These are phyloP conservation scores for Onychomys leucogaster DNA, from an alignment of 2,797 vertebrate species.

Conservation along the genomic window DNA sequence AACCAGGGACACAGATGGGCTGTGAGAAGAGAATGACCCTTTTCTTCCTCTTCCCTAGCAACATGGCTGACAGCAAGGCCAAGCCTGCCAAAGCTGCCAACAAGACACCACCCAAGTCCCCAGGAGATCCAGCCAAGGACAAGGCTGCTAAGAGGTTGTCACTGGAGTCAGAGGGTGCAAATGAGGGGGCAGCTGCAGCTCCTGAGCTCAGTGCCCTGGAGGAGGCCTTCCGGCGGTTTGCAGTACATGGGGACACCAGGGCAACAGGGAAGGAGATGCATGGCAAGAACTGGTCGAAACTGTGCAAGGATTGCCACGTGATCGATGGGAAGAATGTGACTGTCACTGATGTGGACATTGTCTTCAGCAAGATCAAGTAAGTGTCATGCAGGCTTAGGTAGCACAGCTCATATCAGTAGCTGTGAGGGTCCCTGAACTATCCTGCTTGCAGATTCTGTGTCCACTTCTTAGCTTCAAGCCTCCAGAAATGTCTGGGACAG, in stretches of 20 bases:
- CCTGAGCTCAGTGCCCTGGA: slow-evolving; percentile 94
- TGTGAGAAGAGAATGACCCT: not conserved
- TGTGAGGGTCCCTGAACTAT: not conserved
- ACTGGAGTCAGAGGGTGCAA: slow-evolving; percentile 92
- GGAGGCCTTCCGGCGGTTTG: slow-evolving; percentile 95
- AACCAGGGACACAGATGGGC: not conserved
- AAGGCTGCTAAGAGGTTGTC: slow-evolving; percentile 92
- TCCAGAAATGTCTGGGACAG: too few species aligned
- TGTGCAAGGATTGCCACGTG: slow-evolving; percentile 96
- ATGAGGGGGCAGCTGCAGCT: slow-evolving; percentile 89
- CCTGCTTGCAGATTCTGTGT: not conserved
- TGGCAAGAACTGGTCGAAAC: slow-evolving; percentile 98
- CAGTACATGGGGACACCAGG: slow-evolving; percentile 95
- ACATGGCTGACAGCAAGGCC: slow-evolving; percentile 93
- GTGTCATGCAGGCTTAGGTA: slow-evolving; percentile 58
- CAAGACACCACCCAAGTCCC: slow-evolving; percentile 90
- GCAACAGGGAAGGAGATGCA: slow-evolving; percentile 96
- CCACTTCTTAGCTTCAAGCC: too few species aligned
- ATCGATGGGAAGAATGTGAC: slow-evolving; percentile 96
- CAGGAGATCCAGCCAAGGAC: slow-evolving; percentile 91
- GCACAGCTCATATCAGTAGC: not conserved
- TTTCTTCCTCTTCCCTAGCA: slow-evolving; percentile 84
- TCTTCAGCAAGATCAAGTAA: slow-evolving; percentile 99
- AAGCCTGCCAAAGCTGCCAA: slow-evolving; percentile 91
- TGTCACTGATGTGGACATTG: slow-evolving; percentile 97